Evolutionary conservation across 2,113 vertebrate species (phyloP).

Genomic region (Pterocles gutturalis): DNA sequence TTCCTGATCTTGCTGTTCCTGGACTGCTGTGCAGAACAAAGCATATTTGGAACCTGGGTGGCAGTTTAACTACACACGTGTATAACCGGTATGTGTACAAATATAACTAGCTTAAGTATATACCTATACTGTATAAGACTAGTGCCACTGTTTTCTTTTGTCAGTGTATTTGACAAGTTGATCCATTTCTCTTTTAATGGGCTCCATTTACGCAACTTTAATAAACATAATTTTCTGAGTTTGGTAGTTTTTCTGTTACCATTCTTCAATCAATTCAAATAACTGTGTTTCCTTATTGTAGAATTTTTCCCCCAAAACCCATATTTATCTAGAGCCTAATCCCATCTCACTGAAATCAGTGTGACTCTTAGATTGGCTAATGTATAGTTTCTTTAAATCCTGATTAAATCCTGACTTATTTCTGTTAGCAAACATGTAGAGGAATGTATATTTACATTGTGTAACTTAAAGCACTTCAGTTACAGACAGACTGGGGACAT

Average conservation of each 20-base stretch:
- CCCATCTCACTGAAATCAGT: neutral
- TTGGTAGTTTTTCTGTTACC: neutral
- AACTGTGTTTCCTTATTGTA: neutral
- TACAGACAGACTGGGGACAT: fast-evolving
- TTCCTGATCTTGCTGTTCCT: neutral
- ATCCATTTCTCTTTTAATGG: neutral
- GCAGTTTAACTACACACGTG: neutral
- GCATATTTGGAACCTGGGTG: neutral
- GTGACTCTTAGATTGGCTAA: neutral
- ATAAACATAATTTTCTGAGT: neutral
- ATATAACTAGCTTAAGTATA: neutral
- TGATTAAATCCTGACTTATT: neutral
- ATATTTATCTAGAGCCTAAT: neutral
- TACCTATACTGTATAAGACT: neutral
- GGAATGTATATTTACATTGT: neutral
- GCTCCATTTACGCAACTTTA: neutral
- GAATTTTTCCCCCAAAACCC: fast-evolving
- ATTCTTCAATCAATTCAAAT: neutral
- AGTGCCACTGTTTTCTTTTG: neutral
- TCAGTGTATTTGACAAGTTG: neutral
- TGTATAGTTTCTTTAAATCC: neutral
- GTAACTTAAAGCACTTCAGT: neutral
- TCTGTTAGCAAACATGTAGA: neutral
- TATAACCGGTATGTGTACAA: no score
- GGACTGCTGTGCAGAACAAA: neutral